Evolutionary conservation across 2,797 vertebrate genomes (phyloP).

Genomic region (Jordanella pulchra): DNA sequence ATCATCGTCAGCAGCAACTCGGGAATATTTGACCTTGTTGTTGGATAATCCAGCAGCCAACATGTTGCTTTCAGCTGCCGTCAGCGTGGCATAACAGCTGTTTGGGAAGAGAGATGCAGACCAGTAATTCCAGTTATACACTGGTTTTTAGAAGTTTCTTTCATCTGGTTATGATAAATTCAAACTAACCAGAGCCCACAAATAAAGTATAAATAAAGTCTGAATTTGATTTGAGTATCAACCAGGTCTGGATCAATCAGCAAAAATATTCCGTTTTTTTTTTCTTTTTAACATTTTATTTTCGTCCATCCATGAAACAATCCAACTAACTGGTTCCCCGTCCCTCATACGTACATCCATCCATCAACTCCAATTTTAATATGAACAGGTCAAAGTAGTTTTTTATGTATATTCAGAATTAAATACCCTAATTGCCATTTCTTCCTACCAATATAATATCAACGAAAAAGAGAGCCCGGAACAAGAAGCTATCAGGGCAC

Average conservation of each 20-base stretch:
- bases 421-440: neutral
- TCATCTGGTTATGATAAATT: neutral
- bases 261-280: neutral
- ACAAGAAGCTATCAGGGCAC: too few species aligned
- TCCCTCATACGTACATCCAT: neutral
- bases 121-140: neutral
- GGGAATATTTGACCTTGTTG: constrained; percentile 94
- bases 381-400: neutral
- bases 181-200: neutral
- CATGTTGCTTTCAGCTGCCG: constrained; percentile 83
- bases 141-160: too few species aligned
- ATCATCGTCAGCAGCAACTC: constrained; percentile 89
- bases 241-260: neutral
- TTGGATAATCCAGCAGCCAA: constrained; percentile 79
- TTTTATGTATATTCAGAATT: neutral
- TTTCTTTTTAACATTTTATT: too few species aligned
- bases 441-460: neutral
- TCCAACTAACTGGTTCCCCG: too few species aligned
- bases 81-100: constrained; percentile 72
- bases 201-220: neutral
- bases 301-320: too few species aligned
- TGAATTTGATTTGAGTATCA: neutral
- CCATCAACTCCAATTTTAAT: neutral
- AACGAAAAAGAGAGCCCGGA: neutral
- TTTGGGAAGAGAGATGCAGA: constrained; percentile 2